Evolutionary conservation across 2,113 vertebrate genomes (phyloP), one percentile per base, ranked within the genome.

Genomic region (Austrofundulus limnaeus): DNA sequence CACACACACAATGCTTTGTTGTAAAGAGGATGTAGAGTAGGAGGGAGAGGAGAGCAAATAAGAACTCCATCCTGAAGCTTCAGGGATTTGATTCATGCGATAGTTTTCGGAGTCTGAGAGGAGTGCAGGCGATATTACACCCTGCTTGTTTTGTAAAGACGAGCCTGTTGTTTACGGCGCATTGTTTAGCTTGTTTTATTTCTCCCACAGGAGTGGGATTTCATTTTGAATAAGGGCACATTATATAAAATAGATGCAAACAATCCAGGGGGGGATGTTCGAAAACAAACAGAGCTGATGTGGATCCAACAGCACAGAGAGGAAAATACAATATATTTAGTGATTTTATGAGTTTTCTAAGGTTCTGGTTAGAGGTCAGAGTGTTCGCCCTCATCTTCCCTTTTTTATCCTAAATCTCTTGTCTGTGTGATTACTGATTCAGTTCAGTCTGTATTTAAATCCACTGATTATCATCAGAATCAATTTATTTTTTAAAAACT

Each of bases 101-200:
- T 47, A 23, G 14, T 20, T 77, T 72, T 64, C 34, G 56, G 61
- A 61, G 43, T n/a, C n/a, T n/a, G n/a, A 77, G 52, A 67, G 46
- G 66, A 72, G 65, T 70, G 69, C 47, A 77, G 56, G 37, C 15
- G 66, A 70, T 51, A 68, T 71, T 65, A 65, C 31, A 51, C 48
- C 54, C 34, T 37, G 51, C 67, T 16, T 56, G 48, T 71, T 76
- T 70, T 75, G 55, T 58, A 71, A 42, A 58, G 49, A 61, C 25
- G 14, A 49, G 21, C 81, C 37, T 28, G 54, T 80, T 38, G 70
- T 80, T 64, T 43, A 77, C 61, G 23, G 20, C 81, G 58, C 58
- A 65, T 73, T 43, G 72, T 77, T 84, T 47, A 68, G 43, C 58
- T 21, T 68, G 60, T 70, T 70, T 70, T 58, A n/a, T 70, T 24